Evolutionary conservation across 1,140 invertebrate genomes (phyloP).

Genomic region (Drosophila bocqueti): DNA sequence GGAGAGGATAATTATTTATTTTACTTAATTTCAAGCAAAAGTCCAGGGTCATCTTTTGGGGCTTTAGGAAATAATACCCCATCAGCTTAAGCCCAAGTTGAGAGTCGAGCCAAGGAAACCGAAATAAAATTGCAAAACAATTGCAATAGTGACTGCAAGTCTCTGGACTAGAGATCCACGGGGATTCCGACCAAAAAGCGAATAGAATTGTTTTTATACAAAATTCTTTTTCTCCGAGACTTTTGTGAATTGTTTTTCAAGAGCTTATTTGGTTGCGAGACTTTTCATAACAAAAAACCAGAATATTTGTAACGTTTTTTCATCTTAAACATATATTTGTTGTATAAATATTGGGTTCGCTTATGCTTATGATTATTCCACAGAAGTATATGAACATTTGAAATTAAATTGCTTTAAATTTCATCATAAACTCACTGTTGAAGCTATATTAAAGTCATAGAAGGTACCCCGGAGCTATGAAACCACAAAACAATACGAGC

Average conservation of each 20-base stretch:
- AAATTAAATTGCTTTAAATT: not conserved
- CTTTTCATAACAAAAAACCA: not conserved
- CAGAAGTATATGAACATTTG: not conserved
- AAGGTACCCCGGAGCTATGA: not conserved
- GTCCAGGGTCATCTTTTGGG: not conserved
- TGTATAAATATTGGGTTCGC: not conserved
- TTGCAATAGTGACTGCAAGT: slow-evolving; percentile 10
- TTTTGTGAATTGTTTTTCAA: slow-evolving; percentile 6
- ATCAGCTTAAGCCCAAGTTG: slow-evolving; percentile 3
- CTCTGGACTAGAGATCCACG: not conserved
- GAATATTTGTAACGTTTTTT: not conserved
- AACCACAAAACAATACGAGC: not conserved
- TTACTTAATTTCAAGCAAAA: not conserved
- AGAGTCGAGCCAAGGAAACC: slow-evolving; percentile 1
- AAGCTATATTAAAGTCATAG: not conserved
- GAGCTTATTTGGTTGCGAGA: slow-evolving; percentile 6
- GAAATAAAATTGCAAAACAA: slow-evolving; percentile 27
- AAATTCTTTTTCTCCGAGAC: not conserved
- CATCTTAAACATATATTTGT: not conserved
- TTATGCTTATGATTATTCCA: not conserved
- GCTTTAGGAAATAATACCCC: slow-evolving; percentile 6
- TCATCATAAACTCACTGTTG: not conserved
- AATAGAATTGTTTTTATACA: slow-evolving; percentile 11
- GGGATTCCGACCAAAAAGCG: slow-evolving; percentile 3
- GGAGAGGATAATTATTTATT: slow-evolving; percentile 28